Evolutionary conservation across 2,888 invertebrate genomes (phyloP).

Genomic region (Drosophila tanythrix): DNA sequence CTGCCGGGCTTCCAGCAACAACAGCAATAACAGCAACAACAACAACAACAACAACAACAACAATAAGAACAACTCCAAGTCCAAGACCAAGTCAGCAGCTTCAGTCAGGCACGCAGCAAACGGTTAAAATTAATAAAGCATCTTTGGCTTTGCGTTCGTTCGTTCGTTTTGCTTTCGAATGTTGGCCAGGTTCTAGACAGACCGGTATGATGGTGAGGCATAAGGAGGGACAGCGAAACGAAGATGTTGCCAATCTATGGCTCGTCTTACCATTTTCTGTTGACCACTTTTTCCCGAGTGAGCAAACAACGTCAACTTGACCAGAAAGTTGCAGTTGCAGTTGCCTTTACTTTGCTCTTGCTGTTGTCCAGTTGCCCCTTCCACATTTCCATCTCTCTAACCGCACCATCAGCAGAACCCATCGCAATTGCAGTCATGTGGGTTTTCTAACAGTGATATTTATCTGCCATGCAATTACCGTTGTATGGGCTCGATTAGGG

Average conservation of each 20-base stretch:
- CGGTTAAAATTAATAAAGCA: slow-evolving; percentile 82
- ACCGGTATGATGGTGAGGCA: background rate
- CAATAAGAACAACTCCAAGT: slow-evolving; percentile 16
- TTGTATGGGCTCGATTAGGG: slow-evolving; percentile 79
- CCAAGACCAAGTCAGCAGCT: slow-evolving; percentile 11
- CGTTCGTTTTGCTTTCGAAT: slow-evolving; percentile 66
- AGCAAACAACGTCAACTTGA: slow-evolving; percentile 64
- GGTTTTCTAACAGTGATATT: slow-evolving; percentile 80
- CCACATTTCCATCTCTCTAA: background rate
- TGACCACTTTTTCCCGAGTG: slow-evolving; percentile 70
- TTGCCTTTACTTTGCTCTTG: slow-evolving; percentile 39
- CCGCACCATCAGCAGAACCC: background rate
- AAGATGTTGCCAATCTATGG: slow-evolving; percentile 65
- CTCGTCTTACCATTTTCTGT: slow-evolving; percentile 75
- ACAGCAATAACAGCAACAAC: slow-evolving; percentile 1
- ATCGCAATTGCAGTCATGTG: slow-evolving; percentile 61
- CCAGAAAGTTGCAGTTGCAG: slow-evolving; percentile 65
- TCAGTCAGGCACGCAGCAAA: slow-evolving; percentile 70
- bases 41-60: slow-evolving; percentile 7
- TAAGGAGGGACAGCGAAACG: slow-evolving; percentile 20
- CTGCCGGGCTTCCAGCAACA: slow-evolving; percentile 38
- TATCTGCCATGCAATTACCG: slow-evolving; percentile 77
- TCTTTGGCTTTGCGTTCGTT: slow-evolving; percentile 57
- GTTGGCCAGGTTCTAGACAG: slow-evolving; percentile 42
- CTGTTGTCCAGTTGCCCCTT: slow-evolving; percentile 12